Conservation (phyloP, 1,140 invertebrate genomes). For the Danaus plexippus region DNA sequence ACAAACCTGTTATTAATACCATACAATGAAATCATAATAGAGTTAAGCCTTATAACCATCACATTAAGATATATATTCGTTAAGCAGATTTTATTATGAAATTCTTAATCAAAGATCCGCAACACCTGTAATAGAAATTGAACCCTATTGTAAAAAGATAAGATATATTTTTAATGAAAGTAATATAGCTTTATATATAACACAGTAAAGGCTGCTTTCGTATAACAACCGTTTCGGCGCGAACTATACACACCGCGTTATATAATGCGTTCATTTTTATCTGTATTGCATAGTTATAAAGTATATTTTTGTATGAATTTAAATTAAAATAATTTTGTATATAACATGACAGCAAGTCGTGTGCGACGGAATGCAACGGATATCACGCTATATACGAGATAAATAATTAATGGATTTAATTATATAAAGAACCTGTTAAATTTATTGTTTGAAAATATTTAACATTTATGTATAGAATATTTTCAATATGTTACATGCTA, state of each 20-base stretch:
- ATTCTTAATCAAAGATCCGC: not conserved
- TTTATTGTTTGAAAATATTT: too few species aligned
- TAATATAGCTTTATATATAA: conserved; percentile 16
- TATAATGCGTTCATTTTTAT: conserved; percentile 6
- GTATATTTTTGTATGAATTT: conserved; percentile 15
- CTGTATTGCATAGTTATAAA: conserved; percentile 17
- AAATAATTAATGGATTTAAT: conserved; percentile 2
- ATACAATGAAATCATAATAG: too few species aligned
- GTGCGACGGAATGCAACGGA: conserved; percentile 53
- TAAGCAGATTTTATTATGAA: too few species aligned
- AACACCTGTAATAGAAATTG: not conserved
- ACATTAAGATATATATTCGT: too few species aligned
- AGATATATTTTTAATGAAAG: conserved; percentile 1
- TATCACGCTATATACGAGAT: conserved; percentile 30
- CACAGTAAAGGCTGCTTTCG: conserved; percentile 19
- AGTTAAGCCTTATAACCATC: too few species aligned
- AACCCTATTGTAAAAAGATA: not conserved
- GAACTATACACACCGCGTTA: conserved; percentile 8
- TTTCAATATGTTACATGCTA: too few species aligned
- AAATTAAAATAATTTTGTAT: conserved; percentile 14
- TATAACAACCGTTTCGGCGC: conserved; percentile 15
- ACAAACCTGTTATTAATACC: conserved; percentile 1
- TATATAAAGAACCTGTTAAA: conserved; percentile 3
- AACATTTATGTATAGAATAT: too few species aligned
- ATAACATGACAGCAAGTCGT: conserved; percentile 42